phyloP scores from a whole-genome alignment of 2,888 invertebrate species.

The Pomacea canaliculata region DNA sequence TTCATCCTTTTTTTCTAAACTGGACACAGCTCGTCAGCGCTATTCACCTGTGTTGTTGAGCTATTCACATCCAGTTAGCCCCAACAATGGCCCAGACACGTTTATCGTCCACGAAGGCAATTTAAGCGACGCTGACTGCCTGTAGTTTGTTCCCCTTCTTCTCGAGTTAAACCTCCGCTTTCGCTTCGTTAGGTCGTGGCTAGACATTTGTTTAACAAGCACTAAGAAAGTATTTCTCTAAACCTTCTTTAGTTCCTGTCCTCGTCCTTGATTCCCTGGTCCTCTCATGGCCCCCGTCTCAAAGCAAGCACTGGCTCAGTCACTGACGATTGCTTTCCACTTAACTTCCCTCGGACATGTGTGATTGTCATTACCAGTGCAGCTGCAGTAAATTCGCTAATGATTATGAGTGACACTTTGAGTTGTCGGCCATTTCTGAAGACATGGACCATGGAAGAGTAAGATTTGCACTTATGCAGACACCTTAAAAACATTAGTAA shows the following conservation, averaged over 20 bases:
- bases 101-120: constrained; percentile 30
- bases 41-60: constrained; percentile 11
- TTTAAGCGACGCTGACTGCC: constrained; percentile 28
- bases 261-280: background rate
- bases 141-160: constrained; percentile 13
- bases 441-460: no score
- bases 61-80: constrained; percentile 17
- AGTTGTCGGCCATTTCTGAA: no score
- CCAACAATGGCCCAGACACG: constrained; percentile 32
- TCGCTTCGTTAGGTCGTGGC: background rate
- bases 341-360: no score
- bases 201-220: constrained; percentile 1
- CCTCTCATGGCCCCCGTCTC: no score
- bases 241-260: background rate
- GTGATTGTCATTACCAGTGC: no score
- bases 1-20: background rate
- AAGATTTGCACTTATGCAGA: no score
- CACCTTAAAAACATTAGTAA: no score
- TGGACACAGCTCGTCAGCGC: constrained; percentile 5
- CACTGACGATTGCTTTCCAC: background rate
- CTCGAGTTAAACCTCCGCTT: constrained; percentile 1
- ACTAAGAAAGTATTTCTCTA: background rate
- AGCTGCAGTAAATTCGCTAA: no score
- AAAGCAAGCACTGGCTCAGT: background rate
- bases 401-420: no score